Evolutionary conservation across 2,888 invertebrate species (phyloP).

Genomic region (Zele albiditarsus): DNA sequence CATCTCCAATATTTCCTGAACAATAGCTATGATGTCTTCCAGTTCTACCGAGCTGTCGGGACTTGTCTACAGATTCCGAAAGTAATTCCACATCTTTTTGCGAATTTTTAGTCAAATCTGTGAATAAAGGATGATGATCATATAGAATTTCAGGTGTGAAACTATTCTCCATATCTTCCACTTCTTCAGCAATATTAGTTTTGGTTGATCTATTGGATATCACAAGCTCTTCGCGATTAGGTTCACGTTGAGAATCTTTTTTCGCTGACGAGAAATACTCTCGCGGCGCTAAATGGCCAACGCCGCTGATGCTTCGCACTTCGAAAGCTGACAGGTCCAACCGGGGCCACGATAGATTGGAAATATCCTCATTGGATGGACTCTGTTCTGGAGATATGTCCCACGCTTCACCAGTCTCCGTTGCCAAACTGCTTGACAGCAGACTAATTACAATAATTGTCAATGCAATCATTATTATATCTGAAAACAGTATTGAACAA

Average conservation of each 20-base stretch:
- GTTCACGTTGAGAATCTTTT: constrained; percentile 15
- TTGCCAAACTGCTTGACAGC: constrained; percentile 47
- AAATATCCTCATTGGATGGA: constrained; percentile 47
- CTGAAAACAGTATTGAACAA: constrained; percentile 30
- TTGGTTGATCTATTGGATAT: background rate
- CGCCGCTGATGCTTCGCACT: constrained; percentile 60
- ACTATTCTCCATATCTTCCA: constrained; percentile 46
- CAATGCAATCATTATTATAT: background rate
- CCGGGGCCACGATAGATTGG: constrained; percentile 58
- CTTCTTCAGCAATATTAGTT: constrained; percentile 34
- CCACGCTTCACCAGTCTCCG: constrained; percentile 64
- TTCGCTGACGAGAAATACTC: background rate
- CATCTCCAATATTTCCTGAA: constrained; percentile 40
- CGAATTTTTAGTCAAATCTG: constrained; percentile 40
- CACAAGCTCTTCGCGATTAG: background rate
- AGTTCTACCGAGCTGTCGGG: constrained; percentile 32
- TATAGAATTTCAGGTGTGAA: constrained; percentile 39
- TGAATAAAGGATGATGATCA: constrained; percentile 46
- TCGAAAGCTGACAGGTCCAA: constrained; percentile 62
- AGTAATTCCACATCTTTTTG: constrained; percentile 49
- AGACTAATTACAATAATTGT: constrained; percentile 47
- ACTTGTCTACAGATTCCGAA: constrained; percentile 44
- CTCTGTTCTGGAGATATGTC: constrained; percentile 57
- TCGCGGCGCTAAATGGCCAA: constrained; percentile 48
- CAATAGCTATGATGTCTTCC: constrained; percentile 41